These are phyloP conservation scores for Anorthoa munda DNA, from an alignment of 2,888 invertebrate species.

Conservation along the genomic window DNA sequence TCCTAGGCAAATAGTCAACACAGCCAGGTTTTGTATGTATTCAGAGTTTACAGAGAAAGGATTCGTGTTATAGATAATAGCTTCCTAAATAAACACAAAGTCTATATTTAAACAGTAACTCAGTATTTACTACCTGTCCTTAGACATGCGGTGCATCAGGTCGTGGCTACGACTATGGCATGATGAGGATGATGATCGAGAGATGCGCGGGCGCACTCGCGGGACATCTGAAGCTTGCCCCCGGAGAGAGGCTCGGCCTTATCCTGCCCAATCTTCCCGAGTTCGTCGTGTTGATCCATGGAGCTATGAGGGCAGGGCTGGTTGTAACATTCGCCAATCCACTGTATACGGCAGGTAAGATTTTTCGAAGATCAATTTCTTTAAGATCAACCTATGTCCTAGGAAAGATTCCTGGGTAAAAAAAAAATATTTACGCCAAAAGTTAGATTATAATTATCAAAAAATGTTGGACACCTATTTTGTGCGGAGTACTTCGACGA, in stretches of 20 bases:
- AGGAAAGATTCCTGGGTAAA: no score
- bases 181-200: constrained; percentile 91
- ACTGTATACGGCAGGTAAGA: constrained; percentile 92
- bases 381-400: not conserved
- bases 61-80: no score
- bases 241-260: constrained; percentile 92
- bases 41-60: not conserved
- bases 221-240: constrained; percentile 89
- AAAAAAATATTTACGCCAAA: no score
- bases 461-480: no score
- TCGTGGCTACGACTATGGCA: constrained; percentile 92
- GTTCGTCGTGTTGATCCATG: constrained; percentile 92
- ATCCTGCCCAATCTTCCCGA: constrained; percentile 94
- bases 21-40: no score
- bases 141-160: constrained; percentile 93
- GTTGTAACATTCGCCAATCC: constrained; percentile 93
- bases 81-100: not conserved
- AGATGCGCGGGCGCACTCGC: constrained; percentile 91
- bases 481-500: no score
- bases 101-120: not conserved
- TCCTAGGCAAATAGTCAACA: not conserved
- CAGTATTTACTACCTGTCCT: not conserved
- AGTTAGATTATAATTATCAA: no score
- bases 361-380: not conserved
- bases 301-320: constrained; percentile 92